A percentile compares a stretch with the other conserved stretches of the same genome.
Conservation (phyloP, 2,888 invertebrate genomes). For the Disparrhopalites patrizii region DNA sequence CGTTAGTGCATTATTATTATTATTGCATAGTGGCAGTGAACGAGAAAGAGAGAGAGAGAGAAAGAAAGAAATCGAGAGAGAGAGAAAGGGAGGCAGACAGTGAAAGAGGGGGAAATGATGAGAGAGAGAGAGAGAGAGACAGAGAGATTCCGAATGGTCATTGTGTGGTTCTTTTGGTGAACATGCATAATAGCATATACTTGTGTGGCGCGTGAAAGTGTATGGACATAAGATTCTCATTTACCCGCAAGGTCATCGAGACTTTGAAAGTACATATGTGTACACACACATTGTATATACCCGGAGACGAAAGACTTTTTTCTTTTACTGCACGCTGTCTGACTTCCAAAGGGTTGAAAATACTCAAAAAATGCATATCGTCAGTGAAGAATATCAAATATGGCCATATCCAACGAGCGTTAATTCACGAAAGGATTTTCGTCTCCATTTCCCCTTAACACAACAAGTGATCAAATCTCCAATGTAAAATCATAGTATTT, state of each 20-base stretch:
- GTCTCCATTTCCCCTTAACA: slow-evolving; percentile 1
- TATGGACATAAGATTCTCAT: slow-evolving; percentile 12
- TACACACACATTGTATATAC: too few species aligned
- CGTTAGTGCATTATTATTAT: background rate
- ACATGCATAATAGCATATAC: background rate
- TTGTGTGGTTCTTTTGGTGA: background rate
- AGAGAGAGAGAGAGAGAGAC: background rate
- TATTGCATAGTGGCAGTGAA: background rate
- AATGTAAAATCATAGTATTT: too few species aligned
- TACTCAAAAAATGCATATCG: too few species aligned
- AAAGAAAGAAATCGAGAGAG: background rate
- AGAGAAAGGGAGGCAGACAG: background rate
- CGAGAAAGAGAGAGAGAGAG: background rate
- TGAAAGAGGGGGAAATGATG: too few species aligned
- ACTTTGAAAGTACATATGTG: too few species aligned
- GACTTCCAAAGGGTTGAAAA: too few species aligned
- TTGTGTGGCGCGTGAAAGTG: background rate
- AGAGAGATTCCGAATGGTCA: background rate
- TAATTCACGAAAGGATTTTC: too few species aligned
- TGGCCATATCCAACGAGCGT: too few species aligned
- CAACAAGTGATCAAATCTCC: too few species aligned
- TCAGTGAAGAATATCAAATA: too few species aligned
- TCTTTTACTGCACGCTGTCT: too few species aligned
- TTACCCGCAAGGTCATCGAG: slow-evolving; percentile 32
- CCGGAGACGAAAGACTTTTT: too few species aligned